Evolutionary conservation across 2,888 invertebrate species (phyloP), one percentile per base, ranked within the genome.

Genomic region (Harpalus rubripes): DNA sequence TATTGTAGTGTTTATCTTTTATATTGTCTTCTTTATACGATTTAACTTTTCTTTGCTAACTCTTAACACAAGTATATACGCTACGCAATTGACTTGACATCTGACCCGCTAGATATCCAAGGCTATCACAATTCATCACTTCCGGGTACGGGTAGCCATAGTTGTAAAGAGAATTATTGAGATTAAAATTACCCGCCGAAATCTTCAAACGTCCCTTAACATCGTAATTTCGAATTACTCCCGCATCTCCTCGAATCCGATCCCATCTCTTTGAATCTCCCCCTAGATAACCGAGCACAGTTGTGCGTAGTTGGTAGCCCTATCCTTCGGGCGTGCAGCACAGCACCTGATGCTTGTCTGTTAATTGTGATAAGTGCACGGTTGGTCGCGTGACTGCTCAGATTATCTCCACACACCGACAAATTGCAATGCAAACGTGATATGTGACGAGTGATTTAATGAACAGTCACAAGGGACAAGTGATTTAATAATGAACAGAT

Each of bases 281-380:
- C 44, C 44, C 6, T 12, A 52, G 44, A 52, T 52, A 52, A 52
- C 10, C 44, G 12, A 63, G 4, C 63, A 59, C 59, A 59, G 5
- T 18, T 16, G 15, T 16, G 15, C 56, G 56, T 15, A 61, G 7
- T 63, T 63, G 59, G 63, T 22, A 63, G 32, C 15, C 68, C 68
- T 68, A 39, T 26, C 8, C 22, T 10, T 18, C 4, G 5, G n/a
- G 39, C n/a, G n/a, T 39, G 15, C 18, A 4, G 1, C 3, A 6
- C 16, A 7, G 26, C 82, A 82, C 82, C 82, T 82, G 82, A 82
- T 82, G 82, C 82, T 82, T 72, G 58, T 65, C 81, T 65, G 44
- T 44, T 81, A 81, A 81, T 81, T 81, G 63, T 63, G 63, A 81
- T 81, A 81, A 81, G 81, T 81, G 81, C 39, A 63, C 8, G 44